A percentile compares a stretch with the other conserved stretches of the same genome.
These are phyloP conservation scores for Athrips mouffetella DNA, from an alignment of 2,888 invertebrate genomes.

Conservation along the genomic window DNA sequence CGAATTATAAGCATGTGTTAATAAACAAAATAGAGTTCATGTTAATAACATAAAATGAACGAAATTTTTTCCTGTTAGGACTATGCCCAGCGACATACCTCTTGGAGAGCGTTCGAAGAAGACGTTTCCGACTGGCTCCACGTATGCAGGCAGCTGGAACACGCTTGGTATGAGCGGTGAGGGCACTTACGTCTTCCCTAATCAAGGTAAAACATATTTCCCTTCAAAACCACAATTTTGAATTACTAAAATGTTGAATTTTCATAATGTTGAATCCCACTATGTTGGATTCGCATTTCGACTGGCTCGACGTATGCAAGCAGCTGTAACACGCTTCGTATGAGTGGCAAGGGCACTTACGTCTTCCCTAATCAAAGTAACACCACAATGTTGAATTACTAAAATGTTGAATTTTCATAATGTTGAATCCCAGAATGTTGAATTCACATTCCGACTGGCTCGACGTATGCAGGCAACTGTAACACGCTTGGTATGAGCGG, in stretches of 20 bases:
- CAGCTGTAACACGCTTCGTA: neutral
- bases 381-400: neutral
- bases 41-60: too few species aligned
- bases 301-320: constrained; percentile 2
- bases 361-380: neutral
- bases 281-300: too few species aligned
- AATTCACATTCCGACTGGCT: constrained; percentile 1
- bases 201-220: neutral
- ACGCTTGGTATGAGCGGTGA: constrained; percentile 6
- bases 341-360: constrained; percentile 7
- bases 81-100: neutral
- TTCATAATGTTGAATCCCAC: too few species aligned
- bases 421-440: too few species aligned
- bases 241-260: neutral
- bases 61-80: neutral
- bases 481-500: constrained; percentile 5
- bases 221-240: neutral
- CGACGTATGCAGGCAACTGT: constrained; percentile 5
- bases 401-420: too few species aligned
- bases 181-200: constrained; percentile 2
- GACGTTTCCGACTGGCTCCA: constrained; percentile 5
- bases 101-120: neutral
- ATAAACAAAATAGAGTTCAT: too few species aligned
- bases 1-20: too few species aligned
- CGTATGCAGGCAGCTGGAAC: constrained; percentile 5